These are phyloP conservation scores for Cacatua alba DNA, from an alignment of 2,113 vertebrate genomes.

Conservation along the genomic window DNA sequence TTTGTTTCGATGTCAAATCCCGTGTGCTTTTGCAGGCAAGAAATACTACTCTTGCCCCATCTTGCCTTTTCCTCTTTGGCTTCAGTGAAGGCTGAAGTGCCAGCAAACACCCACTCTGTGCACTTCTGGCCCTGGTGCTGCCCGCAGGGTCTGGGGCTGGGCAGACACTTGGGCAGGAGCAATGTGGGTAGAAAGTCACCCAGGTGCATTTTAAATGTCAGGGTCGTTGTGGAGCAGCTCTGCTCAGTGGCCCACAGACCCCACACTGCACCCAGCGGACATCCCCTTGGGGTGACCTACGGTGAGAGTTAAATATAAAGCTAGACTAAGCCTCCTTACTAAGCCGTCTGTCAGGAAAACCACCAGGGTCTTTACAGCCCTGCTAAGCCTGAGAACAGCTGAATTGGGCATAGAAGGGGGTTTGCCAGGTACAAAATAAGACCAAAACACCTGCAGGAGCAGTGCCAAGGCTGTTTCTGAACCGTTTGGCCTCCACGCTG, in stretches of 20 bases:
- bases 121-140: not conserved
- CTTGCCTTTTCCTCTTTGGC: not conserved
- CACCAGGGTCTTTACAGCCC: not conserved
- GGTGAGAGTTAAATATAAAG: not conserved
- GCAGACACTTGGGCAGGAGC: not conserved
- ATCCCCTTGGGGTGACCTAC: not conserved
- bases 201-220: rapidly evolving
- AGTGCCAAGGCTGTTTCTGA: not conserved
- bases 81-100: not conserved
- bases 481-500: rapidly evolving
- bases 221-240: rapidly evolving
- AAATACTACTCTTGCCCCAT: not conserved
- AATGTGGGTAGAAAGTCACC: rapidly evolving
- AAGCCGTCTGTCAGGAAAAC: not conserved
- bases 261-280: rapidly evolving
- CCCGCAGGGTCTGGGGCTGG: no score
- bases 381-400: not conserved
- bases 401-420: rapidly evolving
- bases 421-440: not conserved
- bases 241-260: not conserved
- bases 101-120: rapidly evolving
- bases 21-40: not conserved
- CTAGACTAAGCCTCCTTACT: not conserved
- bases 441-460: not conserved
- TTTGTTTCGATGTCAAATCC: not conserved